Conservation (phyloP, 2,888 invertebrate species). For the Acholoe squamosa region DNA sequence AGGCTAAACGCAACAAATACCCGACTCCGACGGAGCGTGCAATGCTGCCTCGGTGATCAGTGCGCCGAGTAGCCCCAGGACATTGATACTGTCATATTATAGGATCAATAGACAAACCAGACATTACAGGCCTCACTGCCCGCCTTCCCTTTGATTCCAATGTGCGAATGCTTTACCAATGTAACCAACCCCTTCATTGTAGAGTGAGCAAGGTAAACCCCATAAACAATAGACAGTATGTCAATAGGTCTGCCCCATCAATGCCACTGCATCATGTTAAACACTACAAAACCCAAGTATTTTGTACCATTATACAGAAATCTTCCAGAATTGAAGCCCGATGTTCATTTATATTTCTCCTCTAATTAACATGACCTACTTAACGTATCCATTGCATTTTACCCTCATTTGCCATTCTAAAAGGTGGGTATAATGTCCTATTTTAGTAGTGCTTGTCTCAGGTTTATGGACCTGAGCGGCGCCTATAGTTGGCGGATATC, state of each 20-base stretch:
- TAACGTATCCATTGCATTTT: background rate
- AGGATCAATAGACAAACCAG: conserved; percentile 60
- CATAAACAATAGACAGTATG: background rate
- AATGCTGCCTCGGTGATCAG: conserved; percentile 29
- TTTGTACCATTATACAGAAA: background rate
- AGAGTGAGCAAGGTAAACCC: background rate
- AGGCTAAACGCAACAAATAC: conserved; percentile 52
- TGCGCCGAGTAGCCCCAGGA: background rate
- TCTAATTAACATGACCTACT: too few relatives aligned
- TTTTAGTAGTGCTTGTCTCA: background rate
- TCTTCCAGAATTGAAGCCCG: too few relatives aligned
- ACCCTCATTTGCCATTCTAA: background rate
- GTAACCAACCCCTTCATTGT: background rate
- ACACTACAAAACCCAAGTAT: background rate
- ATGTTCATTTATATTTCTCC: too few relatives aligned
- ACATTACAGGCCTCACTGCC: conserved; percentile 54
- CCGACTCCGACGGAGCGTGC: conserved; percentile 20
- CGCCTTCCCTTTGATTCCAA: conserved; percentile 55
- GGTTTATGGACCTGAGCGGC: background rate
- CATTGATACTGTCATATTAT: conserved; percentile 49
- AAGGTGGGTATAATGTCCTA: too few relatives aligned
- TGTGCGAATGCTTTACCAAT: conserved; percentile 51
- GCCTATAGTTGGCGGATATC: background rate
- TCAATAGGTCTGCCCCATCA: conserved; percentile 26
- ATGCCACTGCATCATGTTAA: background rate